These are phyloP conservation scores for Delphinus delphis DNA, from an alignment of 2,113 vertebrate species.

Conservation along the genomic window DNA sequence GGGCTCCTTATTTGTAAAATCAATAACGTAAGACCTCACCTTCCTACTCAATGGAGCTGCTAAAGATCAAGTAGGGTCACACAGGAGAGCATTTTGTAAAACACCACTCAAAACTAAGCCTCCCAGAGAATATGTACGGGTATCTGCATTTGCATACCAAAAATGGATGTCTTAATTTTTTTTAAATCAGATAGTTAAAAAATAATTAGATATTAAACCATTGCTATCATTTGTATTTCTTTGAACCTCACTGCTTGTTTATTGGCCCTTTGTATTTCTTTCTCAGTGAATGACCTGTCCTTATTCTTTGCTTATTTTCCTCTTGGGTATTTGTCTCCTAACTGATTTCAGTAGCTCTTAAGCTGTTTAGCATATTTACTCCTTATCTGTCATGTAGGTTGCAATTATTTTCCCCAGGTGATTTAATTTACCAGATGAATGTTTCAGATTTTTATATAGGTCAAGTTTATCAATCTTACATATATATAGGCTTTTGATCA, in stretches of 20 bases:
- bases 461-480: background rate
- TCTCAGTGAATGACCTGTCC: background rate
- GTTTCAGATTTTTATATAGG: background rate
- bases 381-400: background rate
- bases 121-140: background rate
- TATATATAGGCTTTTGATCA: background rate
- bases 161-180: background rate
- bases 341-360: background rate
- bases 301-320: background rate
- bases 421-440: background rate
- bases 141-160: background rate
- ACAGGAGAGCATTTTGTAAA: background rate
- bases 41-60: background rate
- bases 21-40: background rate
- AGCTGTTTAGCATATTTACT: background rate
- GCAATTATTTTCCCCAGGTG: background rate
- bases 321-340: background rate
- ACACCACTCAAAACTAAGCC: background rate
- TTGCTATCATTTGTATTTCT: background rate
- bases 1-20: background rate
- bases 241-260: background rate
- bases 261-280: background rate
- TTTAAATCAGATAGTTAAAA: background rate
- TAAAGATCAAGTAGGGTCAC: background rate
- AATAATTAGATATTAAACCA: background rate